Evolutionary conservation across 1,140 invertebrate species (phyloP), one percentile per base, ranked within the genome.

Genomic region (Oreohelix idahoensis): DNA sequence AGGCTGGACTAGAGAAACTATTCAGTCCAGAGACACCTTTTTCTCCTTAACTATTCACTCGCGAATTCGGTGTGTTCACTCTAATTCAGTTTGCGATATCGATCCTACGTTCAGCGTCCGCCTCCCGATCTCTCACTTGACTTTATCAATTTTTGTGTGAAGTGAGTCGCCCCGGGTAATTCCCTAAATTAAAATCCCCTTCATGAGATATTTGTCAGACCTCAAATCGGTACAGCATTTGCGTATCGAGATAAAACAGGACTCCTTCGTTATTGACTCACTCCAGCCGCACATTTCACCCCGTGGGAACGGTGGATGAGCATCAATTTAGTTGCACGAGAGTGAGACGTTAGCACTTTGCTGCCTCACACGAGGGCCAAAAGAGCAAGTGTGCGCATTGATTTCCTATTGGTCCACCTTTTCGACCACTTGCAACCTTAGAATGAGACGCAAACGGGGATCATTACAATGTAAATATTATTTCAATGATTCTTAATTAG

Each of bases 381-480:
- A 49, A 17, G 49, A 49, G 76, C 49, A 23, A 10, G 49, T 39
- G 51, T 29, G 76, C 45, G 51, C 49, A 35, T 78, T 63, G 76
- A 63, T 63, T 78, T 63, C 51, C 76, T 35, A 63, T 78, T 58
- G 32, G 49, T 53, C 26, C 49, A 42, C 38, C 5, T 5, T 45
- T 13, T n/a, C 53, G 45, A 29, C 29, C 76, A 53, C 11, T 29
- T 10, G 53, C 76, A 58, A 36, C 39, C 4, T 29, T 49, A 58
- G n/a, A 32, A 63, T 32, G 76, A 23, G 49, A 20, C 29, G n/a
- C 76, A 78, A 78, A 78, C 49, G 49, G 29, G 45, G 76, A 78
- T 78, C 76, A 78, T 78, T 78, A 78, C 76, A 78, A 58, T 58
- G 76, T 78, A 78, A 78, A 78, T 78, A 78, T 78, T 78, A n/a